Conservation (phyloP, 1,140 invertebrate species). For the Saccostrea glomerata region DNA sequence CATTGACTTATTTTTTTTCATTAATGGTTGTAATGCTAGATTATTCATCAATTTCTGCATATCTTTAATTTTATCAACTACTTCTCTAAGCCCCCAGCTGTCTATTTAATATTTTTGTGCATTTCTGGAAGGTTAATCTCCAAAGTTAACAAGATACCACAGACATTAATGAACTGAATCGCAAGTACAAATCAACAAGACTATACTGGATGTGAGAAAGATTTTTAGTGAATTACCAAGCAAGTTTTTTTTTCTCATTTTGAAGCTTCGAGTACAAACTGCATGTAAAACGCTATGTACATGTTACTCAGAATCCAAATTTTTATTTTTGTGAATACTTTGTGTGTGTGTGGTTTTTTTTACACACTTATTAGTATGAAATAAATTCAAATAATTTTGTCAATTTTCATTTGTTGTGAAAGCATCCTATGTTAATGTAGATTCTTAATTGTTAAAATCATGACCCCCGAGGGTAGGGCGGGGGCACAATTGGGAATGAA, state of each 20-base stretch:
- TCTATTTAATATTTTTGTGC: not conserved
- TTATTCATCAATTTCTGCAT: not conserved
- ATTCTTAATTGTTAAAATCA: no score
- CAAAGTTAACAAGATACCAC: not conserved
- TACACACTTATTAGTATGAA: no score
- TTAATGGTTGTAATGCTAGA: slow-evolving; percentile 18
- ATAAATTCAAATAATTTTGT: no score
- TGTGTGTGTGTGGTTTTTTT: no score
- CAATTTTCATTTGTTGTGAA: no score
- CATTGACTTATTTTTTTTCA: not conserved
- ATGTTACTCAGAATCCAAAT: not conserved
- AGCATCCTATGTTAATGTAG: no score
- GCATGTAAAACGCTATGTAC: not conserved
- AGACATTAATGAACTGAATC: not conserved
- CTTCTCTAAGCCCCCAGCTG: not conserved
- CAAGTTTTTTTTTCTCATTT: not conserved
- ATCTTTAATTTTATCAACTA: not conserved
- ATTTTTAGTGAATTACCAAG: not conserved
- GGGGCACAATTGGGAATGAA: no score
- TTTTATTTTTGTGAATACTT: no score
- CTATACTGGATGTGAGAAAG: not conserved
- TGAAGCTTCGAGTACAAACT: not conserved
- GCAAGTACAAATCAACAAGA: not conserved
- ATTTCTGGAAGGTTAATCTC: not conserved
- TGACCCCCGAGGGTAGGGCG: no score